Evolutionary conservation across 2,797 vertebrate genomes (phyloP).

Genomic region (Xenops minutus): DNA sequence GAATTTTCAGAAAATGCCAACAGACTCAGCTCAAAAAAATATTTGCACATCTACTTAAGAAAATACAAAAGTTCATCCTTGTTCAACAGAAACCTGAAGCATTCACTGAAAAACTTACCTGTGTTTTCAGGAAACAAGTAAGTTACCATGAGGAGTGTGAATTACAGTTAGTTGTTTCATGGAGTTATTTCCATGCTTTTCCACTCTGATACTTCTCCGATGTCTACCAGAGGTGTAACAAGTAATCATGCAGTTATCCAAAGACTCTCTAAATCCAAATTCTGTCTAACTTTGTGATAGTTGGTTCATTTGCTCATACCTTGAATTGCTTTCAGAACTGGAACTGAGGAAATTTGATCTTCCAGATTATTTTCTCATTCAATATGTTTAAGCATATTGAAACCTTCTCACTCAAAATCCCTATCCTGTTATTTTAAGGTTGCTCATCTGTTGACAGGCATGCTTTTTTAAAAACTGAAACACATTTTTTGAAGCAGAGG

Average conservation of each 20-base stretch:
- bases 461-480: background rate
- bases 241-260: background rate
- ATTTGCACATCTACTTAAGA: background rate
- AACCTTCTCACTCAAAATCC: background rate
- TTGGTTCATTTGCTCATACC: background rate
- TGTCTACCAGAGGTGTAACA: background rate
- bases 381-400: background rate
- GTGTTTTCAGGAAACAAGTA: background rate
- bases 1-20: background rate
- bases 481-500: background rate
- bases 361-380: background rate
- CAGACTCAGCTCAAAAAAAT: background rate
- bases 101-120: background rate
- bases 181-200: background rate
- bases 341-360: background rate
- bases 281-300: background rate
- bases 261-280: background rate
- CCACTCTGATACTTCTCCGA: background rate
- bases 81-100: background rate
- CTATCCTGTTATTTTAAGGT: background rate
- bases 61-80: background rate
- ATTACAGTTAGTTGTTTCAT: background rate
- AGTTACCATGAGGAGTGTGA: background rate
- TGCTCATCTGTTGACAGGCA: background rate
- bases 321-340: background rate